Evolutionary conservation across 2,797 vertebrate genomes (phyloP).

Genomic region (Mus minutoides): DNA sequence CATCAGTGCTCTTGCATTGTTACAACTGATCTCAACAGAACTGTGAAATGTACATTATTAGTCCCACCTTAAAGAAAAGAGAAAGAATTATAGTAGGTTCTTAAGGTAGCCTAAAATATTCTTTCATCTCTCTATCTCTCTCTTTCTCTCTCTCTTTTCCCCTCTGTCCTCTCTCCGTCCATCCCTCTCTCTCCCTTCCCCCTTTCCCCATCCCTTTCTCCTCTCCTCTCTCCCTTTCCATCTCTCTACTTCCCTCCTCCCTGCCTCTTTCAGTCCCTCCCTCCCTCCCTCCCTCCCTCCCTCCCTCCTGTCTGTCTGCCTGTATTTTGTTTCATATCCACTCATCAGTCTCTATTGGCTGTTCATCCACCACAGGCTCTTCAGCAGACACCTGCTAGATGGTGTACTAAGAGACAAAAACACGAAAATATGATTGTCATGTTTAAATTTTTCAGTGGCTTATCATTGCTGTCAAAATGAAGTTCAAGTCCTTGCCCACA

Average conservation of each 20-base stretch:
- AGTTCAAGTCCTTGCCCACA: neutral
- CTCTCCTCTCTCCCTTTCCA: neutral
- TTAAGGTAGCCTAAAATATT: neutral
- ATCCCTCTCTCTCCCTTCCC: accelerated
- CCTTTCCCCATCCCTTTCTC: too few species aligned
- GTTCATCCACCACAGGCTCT: neutral
- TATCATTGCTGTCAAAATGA: neutral
- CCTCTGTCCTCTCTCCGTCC: too few species aligned
- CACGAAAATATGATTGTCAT: neutral
- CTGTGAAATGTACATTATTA: neutral
- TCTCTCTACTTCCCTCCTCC: accelerated
- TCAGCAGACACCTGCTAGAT: neutral
- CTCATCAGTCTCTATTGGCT: neutral
- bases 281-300: too few species aligned
- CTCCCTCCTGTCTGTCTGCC: neutral
- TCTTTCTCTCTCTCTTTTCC: accelerated
- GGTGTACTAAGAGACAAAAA: neutral
- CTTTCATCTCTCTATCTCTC: too few species aligned
- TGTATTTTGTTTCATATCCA: neutral
- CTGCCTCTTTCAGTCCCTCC: accelerated
- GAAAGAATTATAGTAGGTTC: neutral
- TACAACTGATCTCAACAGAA: neutral
- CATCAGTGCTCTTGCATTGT: neutral
- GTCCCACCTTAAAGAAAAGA: neutral
- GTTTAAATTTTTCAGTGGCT: neutral